Conservation (phyloP, 2,888 invertebrate genomes). For the Adineta ricciae region DNA sequence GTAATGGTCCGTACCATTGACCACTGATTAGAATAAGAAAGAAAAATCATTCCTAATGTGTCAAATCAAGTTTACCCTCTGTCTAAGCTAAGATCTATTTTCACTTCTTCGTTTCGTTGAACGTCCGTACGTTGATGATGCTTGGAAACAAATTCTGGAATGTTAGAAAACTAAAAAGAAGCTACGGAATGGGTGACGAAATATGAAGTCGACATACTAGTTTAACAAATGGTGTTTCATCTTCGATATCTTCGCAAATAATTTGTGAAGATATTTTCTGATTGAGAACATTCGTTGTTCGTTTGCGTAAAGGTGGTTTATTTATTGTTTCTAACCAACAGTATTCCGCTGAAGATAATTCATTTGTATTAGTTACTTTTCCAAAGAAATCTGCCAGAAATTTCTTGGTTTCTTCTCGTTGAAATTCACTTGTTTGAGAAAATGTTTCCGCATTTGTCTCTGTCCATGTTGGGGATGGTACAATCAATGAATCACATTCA, state of each 20-base stretch:
- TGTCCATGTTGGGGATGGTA: neutral
- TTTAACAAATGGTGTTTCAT: conserved; percentile 3
- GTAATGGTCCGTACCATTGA: neutral
- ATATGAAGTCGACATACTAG: neutral
- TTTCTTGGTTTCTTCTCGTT: neutral
- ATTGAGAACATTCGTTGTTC: neutral
- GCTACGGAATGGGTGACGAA: too few species aligned
- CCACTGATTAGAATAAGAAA: neutral
- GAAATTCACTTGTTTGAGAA: neutral
- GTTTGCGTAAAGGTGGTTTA: neutral
- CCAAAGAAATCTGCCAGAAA: neutral
- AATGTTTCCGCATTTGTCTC: neutral
- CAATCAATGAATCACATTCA: neutral
- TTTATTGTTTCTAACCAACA: neutral
- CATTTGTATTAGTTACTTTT: neutral
- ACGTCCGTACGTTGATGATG: neutral
- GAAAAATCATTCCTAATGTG: neutral
- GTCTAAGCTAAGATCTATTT: neutral
- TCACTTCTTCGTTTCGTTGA: neutral
- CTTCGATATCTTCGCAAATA: neutral
- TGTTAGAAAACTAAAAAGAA: neutral
- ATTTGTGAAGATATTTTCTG: neutral
- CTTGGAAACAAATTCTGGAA: neutral
- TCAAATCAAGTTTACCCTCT: neutral
- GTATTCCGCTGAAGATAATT: neutral